Evolutionary conservation across 92 coral and sea anemone genomes (phyloP), one percentile per base, ranked within the genome.

Genomic region (Metridium senile): DNA sequence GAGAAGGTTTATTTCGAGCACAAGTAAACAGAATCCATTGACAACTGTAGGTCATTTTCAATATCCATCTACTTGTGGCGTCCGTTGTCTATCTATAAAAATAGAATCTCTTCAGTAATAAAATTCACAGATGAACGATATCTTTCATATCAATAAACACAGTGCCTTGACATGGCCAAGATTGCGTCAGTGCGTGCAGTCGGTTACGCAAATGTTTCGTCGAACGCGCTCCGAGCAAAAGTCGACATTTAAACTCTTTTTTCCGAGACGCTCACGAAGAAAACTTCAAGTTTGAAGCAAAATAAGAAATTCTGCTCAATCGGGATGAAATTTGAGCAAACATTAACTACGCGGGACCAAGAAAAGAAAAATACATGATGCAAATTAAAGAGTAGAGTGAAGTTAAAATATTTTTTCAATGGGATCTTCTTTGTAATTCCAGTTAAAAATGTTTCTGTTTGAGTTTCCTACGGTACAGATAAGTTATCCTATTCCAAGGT

Each of bases 151-250:
- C 69, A 28, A 31, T 63, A 63, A 63, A 30, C 69, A 63, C 23
- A 30, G 65, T 23, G 65, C 65, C 65, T 23, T 54, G 61, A 54
- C 66, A 26, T 2, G 30, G 2, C 7, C 6, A 29, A 61, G 29
- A 63, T 63, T 63, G 69, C 69, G 69, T 63, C 69, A 63, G 69
- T 63, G 21, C 28, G 19, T 13, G 32, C 31, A 1, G n/a, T 31
- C 69, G 69, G 65, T 63, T 63, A 31, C 69, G 69, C 45, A 63
- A 63, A 63, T 63, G 45, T 6, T 39, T 4, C 49, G 13, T 39
- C 49, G 49, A 6, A 6, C 6, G 49, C 13, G 49, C 13, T 39
- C n/a, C n/a, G n/a, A n/a, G n/a, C n/a, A n/a, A n/a, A n/a, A n/a
- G n/a, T n/a, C n/a, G n/a, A n/a, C n/a, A 39, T 39, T 6, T 28